Conservation (phyloP, 2,797 vertebrate species). For the Chromobotia macracanthus region DNA sequence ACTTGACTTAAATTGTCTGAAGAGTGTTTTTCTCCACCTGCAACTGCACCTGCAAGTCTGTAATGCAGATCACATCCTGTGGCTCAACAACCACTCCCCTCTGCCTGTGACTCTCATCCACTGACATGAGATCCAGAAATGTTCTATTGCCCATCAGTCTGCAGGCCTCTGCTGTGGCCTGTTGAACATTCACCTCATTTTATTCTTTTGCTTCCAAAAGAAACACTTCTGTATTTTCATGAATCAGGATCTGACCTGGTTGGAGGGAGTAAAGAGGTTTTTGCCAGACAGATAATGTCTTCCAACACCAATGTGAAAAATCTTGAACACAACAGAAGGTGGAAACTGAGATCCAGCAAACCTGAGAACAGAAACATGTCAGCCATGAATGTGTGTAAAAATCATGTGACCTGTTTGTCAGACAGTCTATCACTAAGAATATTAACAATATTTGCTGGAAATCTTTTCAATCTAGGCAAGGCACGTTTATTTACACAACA, state of each 20-base stretch:
- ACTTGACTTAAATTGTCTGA: too few species aligned
- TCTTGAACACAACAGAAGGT: conserved; percentile 71
- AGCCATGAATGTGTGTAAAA: background rate
- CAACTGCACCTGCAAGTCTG: conserved; percentile 72
- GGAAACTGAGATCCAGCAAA: conserved; percentile 70
- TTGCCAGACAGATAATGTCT: conserved; percentile 70
- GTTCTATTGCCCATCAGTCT: conserved; percentile 68
- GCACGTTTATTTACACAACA: too few species aligned
- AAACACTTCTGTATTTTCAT: background rate
- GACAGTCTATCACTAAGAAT: background rate
- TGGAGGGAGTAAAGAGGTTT: conserved; percentile 63
- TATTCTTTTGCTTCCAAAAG: background rate
- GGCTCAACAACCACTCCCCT: conserved; percentile 53
- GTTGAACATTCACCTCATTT: background rate
- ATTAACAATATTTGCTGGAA: too few species aligned
- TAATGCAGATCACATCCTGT: conserved; percentile 67
- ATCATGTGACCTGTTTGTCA: background rate
- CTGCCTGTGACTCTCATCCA: conserved; percentile 58
- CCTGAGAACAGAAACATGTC: background rate
- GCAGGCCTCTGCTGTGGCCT: conserved; percentile 69
- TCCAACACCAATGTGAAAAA: conserved; percentile 40
- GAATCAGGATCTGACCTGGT: conserved; percentile 61
- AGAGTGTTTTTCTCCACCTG: conserved; percentile 57
- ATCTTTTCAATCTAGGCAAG: too few species aligned
- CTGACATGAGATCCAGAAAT: conserved; percentile 63